These are phyloP conservation scores for Haliaeetus leucogaster DNA, from an alignment of 2,113 vertebrate species.

Conservation along the genomic window DNA sequence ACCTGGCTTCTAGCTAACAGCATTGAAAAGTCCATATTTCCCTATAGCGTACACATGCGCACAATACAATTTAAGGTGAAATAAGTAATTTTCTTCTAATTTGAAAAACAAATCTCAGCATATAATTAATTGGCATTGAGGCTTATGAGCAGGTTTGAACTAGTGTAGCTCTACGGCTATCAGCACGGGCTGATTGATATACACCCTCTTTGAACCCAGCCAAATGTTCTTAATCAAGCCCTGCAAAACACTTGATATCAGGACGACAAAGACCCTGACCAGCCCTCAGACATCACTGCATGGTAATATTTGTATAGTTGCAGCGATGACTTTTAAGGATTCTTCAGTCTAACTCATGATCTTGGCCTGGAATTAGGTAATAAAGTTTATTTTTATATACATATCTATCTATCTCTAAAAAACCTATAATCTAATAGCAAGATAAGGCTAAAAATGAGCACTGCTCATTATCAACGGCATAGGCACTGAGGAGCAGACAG, in stretches of 20 bases:
- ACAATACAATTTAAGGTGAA: not conserved
- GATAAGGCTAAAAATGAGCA: not conserved
- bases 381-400: not conserved
- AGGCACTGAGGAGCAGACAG: not conserved
- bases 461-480: not conserved
- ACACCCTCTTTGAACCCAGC: not conserved
- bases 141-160: not conserved
- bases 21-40: not conserved
- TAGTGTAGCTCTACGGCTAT: not conserved
- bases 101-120: not conserved
- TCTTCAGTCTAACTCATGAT: not conserved
- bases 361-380: not conserved
- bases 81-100: not conserved
- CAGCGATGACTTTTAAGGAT: not conserved
- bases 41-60: rapidly evolving
- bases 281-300: not conserved
- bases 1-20: not conserved
- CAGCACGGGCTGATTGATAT: not conserved
- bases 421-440: not conserved
- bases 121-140: not conserved
- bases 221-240: not conserved
- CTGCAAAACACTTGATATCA: not conserved
- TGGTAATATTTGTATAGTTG: not conserved
- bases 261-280: not conserved
- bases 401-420: too few species aligned